phyloP scores from a whole-genome alignment of 2,888 invertebrate genomes.

The Meiosimyza platycephala region DNA sequence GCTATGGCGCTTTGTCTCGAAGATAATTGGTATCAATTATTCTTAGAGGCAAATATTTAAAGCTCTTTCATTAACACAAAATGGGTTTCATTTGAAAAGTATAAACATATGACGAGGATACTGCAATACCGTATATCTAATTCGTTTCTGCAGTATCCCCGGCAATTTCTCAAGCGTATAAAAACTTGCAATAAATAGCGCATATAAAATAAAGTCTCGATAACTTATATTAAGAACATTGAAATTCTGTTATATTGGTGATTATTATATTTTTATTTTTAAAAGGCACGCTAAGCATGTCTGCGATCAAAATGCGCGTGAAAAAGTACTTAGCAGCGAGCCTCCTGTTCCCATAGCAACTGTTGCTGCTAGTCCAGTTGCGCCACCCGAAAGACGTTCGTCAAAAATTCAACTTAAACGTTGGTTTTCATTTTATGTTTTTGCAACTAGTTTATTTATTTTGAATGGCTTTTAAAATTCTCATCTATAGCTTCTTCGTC shows the following conservation, averaged over 20 bases:
- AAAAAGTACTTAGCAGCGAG: conserved; percentile 69
- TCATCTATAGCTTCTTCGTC: conserved; percentile 32
- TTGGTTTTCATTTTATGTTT: conserved; percentile 21
- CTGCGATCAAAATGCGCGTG: conserved; percentile 71
- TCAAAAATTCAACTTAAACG: conserved; percentile 49
- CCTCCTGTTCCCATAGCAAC: conserved; percentile 70
- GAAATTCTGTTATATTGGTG: neutral
- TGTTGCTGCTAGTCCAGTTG: conserved; percentile 62
- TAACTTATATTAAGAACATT: neutral
- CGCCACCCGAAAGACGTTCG: conserved; percentile 41
- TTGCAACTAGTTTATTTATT: too few species aligned
- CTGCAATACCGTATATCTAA: too few species aligned
- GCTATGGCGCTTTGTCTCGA: too few species aligned
- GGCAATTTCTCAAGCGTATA: too few species aligned
- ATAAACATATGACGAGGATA: too few species aligned
- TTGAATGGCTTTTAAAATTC: too few species aligned
- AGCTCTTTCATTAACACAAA: too few species aligned
- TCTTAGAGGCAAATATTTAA: too few species aligned
- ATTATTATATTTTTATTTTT: conserved; percentile 23
- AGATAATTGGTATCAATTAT: too few species aligned
- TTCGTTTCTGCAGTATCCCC: too few species aligned
- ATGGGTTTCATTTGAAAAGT: too few species aligned
- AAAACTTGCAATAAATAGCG: too few species aligned
- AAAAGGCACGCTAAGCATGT: conserved; percentile 73
- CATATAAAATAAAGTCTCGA: neutral